Base-by-base conservation (phyloP, 2,888 invertebrate species). In the Aethes cnicana region DNA sequence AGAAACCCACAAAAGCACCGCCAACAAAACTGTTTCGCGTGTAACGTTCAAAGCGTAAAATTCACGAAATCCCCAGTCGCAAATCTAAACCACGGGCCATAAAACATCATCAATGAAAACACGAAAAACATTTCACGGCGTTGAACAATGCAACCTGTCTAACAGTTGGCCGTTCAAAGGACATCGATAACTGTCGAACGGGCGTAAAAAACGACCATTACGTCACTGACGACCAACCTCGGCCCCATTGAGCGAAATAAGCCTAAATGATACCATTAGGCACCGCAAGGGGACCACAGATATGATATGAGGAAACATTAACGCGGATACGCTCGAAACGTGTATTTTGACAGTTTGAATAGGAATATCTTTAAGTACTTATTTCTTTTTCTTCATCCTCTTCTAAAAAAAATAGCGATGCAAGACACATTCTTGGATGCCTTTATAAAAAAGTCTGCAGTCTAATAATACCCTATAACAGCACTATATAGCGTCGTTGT, bases 221-320 rank as follows among this genome's bases (percentile, higher is more conserved):
- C 62, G 11, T 36, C 39, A 39, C 14, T 36, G 25, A 69, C 63
- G 64, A 73, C 62, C 64, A 61, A 67, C 59, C 64, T 55, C 59
- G 65, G 67, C 70, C 67, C 77, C 73, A 76, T 79, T 71, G 81
- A 70, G 69, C 65, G 61, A 69, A 80, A 76, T 77, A 76, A 77
- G 72, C 46, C 74, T 81, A 82, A 87, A 87, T 86, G 80, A 82
- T 77, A 76, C 80, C 82, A 87, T 88, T 88, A 86, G 69, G 72
- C 66, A 77, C 79, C 81, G 58, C 76, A 68, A 69, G 81, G 81
- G 84, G 79, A 69, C 73, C 62, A 68, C 64, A 66, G 68, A 67
- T 59, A 69, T 66, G 53, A 57, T 56, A 59, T 59, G 62, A 63
- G 54, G 66, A 71, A 68, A 70, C 67, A 65, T 68, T 75, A 62